Conservation (phyloP, 2,888 invertebrate genomes). For the Carcina quercana region DNA sequence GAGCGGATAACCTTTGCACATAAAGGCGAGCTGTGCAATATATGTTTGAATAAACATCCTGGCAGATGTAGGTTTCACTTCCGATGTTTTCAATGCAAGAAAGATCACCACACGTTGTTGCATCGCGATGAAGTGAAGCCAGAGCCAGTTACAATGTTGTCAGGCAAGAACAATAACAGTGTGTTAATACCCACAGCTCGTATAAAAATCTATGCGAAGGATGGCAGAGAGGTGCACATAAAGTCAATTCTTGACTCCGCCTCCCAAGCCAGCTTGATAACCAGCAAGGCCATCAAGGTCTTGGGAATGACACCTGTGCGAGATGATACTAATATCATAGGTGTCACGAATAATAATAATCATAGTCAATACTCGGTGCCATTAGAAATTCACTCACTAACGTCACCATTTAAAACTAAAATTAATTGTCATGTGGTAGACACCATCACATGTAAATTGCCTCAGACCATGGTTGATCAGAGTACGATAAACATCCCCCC, state of each 20-base stretch:
- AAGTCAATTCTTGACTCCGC: conserved; percentile 10
- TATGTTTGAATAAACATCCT: conserved; percentile 7
- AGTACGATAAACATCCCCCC: conserved; percentile 5
- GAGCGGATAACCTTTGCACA: too few relatives aligned
- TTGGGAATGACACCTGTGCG: conserved; percentile 1
- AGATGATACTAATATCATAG: conserved; percentile 2
- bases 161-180: background rate
- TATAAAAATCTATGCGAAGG: conserved; percentile 3
- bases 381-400: conserved; percentile 8
- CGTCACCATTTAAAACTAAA: conserved; percentile 1
- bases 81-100: conserved; percentile 11
- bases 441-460: conserved; percentile 11
- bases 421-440: conserved; percentile 11
- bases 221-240: conserved; percentile 6
- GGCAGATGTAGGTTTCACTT: conserved; percentile 12
- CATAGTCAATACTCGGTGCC: conserved; percentile 3
- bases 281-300: conserved; percentile 2
- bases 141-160: conserved; percentile 1
- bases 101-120: conserved; percentile 9
- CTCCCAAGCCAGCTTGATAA: conserved; percentile 5
- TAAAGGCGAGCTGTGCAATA: conserved; percentile 3
- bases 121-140: conserved; percentile 4
- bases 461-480: conserved; percentile 8
- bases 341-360: conserved; percentile 1
- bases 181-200: conserved; percentile 8